phyloP scores from a whole-genome alignment of 2,113 vertebrate species.

The Corydoras maculifer region DNA sequence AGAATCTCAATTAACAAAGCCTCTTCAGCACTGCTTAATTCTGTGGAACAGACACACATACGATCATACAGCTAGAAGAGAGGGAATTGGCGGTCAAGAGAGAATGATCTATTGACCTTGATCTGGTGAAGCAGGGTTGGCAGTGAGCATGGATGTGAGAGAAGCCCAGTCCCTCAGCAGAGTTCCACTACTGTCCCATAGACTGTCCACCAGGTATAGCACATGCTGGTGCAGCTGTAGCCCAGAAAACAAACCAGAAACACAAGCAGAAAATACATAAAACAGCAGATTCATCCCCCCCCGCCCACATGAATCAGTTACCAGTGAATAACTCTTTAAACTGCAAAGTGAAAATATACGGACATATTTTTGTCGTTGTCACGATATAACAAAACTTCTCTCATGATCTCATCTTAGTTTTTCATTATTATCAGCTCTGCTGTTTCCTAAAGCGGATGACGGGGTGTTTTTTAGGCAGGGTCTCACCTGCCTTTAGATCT shows the following conservation, averaged over 20 bases:
- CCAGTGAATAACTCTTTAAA: no score
- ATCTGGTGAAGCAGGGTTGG: slow-evolving; percentile 48
- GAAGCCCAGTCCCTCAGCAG: slow-evolving; percentile 83
- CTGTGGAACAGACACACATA: slow-evolving; percentile 49
- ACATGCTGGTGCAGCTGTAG: slow-evolving; percentile 79
- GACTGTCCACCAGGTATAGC: slow-evolving; percentile 82
- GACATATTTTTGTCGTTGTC: no score
- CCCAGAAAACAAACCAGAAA: not conserved
- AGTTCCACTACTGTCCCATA: slow-evolving; percentile 80
- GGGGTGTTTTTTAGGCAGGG: no score
- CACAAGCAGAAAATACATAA: no score
- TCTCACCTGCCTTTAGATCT: no score
- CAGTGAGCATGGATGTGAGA: slow-evolving; percentile 72
- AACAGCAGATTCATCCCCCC: no score
- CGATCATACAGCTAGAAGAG: not conserved
- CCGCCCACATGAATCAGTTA: no score
- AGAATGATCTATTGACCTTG: slow-evolving; percentile 55
- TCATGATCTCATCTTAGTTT: no score
- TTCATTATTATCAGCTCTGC: no score
- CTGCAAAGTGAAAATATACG: no score
- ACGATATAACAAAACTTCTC: no score
- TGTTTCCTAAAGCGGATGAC: no score
- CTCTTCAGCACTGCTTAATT: slow-evolving; percentile 62
- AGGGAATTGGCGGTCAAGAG: not conserved
- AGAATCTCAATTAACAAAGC: slow-evolving; percentile 73